Conservation (phyloP, 2,888 invertebrate genomes). For the Acrobasis consociella region DNA sequence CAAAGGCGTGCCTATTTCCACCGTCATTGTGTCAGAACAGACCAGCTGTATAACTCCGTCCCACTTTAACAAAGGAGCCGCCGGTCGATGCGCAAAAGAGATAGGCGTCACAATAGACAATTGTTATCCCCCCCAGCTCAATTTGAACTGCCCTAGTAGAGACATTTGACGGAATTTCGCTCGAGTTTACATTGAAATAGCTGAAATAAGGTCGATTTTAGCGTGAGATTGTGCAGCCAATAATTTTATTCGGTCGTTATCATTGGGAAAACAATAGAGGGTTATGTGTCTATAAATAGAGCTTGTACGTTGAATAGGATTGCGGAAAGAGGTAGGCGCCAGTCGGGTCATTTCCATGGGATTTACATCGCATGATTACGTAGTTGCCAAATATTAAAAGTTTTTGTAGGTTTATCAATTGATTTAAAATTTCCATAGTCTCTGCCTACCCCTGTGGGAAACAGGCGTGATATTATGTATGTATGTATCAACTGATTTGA, state of each 20-base stretch:
- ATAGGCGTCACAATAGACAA: constrained; percentile 80
- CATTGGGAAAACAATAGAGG: constrained; percentile 75
- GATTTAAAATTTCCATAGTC: too few species aligned
- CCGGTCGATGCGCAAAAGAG: constrained; percentile 72
- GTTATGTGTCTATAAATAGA: constrained; percentile 57
- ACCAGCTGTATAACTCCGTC: constrained; percentile 47
- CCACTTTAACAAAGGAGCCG: constrained; percentile 62
- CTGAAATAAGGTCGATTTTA: constrained; percentile 43
- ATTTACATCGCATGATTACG: background rate
- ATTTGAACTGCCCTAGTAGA: constrained; percentile 60
- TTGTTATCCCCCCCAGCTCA: constrained; percentile 76
- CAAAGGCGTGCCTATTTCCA: constrained; percentile 67
- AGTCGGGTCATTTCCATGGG: constrained; percentile 5
- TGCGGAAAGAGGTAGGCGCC: constrained; percentile 21
- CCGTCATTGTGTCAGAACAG: constrained; percentile 61
- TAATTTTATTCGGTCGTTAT: constrained; percentile 76
- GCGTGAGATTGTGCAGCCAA: constrained; percentile 58
- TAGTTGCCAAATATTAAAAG: too few species aligned
- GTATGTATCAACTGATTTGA: too few species aligned
- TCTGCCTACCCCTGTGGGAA: too few species aligned
- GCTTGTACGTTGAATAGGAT: constrained; percentile 30
- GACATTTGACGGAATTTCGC: constrained; percentile 46
- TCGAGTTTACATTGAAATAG: constrained; percentile 29
- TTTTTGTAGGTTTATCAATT: too few species aligned
- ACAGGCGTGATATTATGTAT: too few species aligned